phyloP scores from a whole-genome alignment of 2,113 vertebrate genomes.

The Hemiscyllium ocellatum region DNA sequence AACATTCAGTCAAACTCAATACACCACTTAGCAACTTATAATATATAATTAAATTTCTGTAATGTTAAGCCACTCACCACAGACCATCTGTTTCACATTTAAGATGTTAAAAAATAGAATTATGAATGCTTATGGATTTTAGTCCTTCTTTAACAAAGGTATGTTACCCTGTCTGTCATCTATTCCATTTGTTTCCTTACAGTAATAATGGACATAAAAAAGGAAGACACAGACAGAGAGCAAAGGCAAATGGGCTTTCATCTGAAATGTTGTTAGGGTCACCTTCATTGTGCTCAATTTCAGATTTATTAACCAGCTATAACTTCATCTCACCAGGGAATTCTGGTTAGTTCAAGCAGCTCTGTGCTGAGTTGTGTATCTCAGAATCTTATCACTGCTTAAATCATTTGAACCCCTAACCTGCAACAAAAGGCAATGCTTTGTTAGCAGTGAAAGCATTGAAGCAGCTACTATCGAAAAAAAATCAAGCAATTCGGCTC shows the following conservation, averaged over 20 bases:
- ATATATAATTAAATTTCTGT: neutral
- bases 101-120: neutral
- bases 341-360: neutral
- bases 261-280: neutral
- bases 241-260: neutral
- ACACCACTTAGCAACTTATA: neutral
- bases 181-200: neutral
- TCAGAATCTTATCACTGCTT: neutral
- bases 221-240: neutral
- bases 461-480: neutral
- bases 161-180: neutral
- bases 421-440: neutral
- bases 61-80: too few species aligned
- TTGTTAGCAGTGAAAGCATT: neutral
- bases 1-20: neutral
- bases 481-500: neutral
- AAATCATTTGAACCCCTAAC: neutral
- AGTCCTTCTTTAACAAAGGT: neutral
- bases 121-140: neutral
- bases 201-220: neutral
- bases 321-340: neutral
- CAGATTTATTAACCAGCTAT: neutral
- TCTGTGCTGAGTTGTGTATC: neutral
- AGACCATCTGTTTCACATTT: neutral
- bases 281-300: neutral